These are phyloP conservation scores for Osmoderma eremita DNA, from an alignment of 2,888 invertebrate species.

Conservation along the genomic window DNA sequence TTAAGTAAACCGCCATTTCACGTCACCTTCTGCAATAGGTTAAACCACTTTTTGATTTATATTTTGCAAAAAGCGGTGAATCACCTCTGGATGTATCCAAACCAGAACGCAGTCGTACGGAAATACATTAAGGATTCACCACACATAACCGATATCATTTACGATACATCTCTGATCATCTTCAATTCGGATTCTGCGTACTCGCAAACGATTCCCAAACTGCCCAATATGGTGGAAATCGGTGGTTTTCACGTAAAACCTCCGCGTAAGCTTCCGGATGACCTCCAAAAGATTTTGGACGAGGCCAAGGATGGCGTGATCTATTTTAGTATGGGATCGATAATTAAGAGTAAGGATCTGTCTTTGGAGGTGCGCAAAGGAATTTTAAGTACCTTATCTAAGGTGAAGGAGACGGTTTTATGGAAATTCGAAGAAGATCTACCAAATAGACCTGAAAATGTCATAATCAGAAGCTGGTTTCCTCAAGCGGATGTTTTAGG, in stretches of 20 bases:
- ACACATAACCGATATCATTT: constrained; percentile 50
- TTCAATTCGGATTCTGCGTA: constrained; percentile 65
- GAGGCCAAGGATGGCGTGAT: constrained; percentile 26
- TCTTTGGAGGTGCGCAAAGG: neutral
- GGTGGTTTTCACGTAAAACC: constrained; percentile 66
- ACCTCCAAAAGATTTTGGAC: constrained; percentile 30
- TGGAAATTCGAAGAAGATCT: constrained; percentile 73
- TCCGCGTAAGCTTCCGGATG: constrained; percentile 43
- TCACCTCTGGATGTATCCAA: constrained; percentile 52
- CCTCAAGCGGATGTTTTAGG: constrained; percentile 49
- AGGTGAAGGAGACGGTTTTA: constrained; percentile 69
- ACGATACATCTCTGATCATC: constrained; percentile 53
- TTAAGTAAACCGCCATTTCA: constrained; percentile 60
- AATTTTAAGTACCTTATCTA: constrained; percentile 60
- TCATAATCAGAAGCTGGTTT: constrained; percentile 70
- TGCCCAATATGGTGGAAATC: constrained; percentile 68
- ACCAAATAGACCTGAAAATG: constrained; percentile 66
- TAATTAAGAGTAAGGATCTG: constrained; percentile 22
- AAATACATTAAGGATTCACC: constrained; percentile 53
- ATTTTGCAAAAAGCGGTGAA: constrained; percentile 51
- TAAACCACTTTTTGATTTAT: constrained; percentile 64
- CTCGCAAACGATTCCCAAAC: constrained; percentile 64
- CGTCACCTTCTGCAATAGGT: constrained; percentile 67
- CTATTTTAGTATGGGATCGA: constrained; percentile 33
- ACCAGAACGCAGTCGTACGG: constrained; percentile 50